Evolutionary conservation across 2,888 invertebrate genomes (phyloP).

Genomic region (Neuroscelio doddi): DNA sequence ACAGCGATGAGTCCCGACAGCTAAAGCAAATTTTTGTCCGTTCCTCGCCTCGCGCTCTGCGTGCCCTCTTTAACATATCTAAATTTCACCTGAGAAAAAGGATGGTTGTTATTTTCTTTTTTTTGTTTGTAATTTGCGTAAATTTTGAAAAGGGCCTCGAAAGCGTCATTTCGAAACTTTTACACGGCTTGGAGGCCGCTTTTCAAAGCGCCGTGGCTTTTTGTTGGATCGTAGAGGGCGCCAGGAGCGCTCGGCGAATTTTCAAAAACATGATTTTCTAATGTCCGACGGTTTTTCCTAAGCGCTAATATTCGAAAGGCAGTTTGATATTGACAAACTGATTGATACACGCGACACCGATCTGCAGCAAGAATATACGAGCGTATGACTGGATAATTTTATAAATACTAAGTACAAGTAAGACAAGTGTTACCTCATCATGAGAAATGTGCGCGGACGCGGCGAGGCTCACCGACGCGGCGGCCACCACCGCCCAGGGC

Average conservation of each 20-base stretch:
- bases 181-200: no score
- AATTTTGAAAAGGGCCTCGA: background rate
- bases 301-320: conserved; percentile 62
- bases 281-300: conserved; percentile 63
- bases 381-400: conserved; percentile 73
- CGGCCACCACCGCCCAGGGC: conserved; percentile 12
- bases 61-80: conserved; percentile 33
- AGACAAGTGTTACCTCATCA: conserved; percentile 73
- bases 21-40: conserved; percentile 38
- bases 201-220: no score
- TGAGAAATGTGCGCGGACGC: conserved; percentile 64
- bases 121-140: no score
- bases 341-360: conserved; percentile 58
- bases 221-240: conserved; percentile 26
- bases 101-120: no score
- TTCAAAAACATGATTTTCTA: conserved; percentile 50
- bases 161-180: no score
- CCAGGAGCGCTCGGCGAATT: conserved; percentile 17
- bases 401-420: conserved; percentile 73
- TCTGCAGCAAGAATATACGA: conserved; percentile 70
- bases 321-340: conserved; percentile 54
- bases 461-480: conserved; percentile 60
- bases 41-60: conserved; percentile 42
- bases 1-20: conserved; percentile 42
- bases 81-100: no score